A percentile compares a stretch with the other conserved stretches of the same genome.
These are phyloP conservation scores for Megalops atlanticus DNA, from an alignment of 2,113 vertebrate genomes.

Conservation along the genomic window DNA sequence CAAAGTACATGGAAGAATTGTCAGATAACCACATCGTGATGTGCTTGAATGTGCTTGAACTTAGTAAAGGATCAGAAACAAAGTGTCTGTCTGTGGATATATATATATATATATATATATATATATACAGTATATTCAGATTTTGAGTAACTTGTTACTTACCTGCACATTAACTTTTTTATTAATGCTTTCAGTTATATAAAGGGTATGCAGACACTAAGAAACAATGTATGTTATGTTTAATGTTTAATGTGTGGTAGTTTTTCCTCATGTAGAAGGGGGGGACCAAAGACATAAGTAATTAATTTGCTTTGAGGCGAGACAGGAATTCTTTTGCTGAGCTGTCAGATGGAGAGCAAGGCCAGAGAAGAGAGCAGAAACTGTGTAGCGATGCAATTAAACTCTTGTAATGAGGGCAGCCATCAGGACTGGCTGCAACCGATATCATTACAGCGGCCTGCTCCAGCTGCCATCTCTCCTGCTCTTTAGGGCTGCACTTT, in stretches of 20 bases:
- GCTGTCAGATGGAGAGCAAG: slow-evolving; percentile 84
- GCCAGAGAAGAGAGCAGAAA: slow-evolving; percentile 79
- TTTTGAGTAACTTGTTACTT: too few species aligned
- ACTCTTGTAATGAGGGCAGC: slow-evolving; percentile 86
- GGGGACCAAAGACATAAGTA: slow-evolving; percentile 84
- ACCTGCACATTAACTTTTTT: too few species aligned
- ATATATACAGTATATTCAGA: too few species aligned
- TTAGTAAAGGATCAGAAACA: too few species aligned
- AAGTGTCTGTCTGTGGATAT: too few species aligned
- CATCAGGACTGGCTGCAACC: slow-evolving; percentile 78
- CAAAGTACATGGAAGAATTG: too few species aligned
- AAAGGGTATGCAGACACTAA: too few species aligned
- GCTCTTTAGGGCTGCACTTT: not conserved
- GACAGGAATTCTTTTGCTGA: slow-evolving; percentile 82
- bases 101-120: too few species aligned
- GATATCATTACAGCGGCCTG: slow-evolving; percentile 81
- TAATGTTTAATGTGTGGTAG: not conserved
- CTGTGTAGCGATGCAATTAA: slow-evolving; percentile 88
- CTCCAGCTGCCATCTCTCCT: slow-evolving; percentile 65
- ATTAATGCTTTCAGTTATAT: too few species aligned
- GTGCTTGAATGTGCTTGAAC: too few species aligned
- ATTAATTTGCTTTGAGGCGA: slow-evolving; percentile 86
- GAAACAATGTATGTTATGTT: too few species aligned
- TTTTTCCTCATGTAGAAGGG: slow-evolving; percentile 78
- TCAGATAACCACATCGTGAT: too few species aligned